Conservation (phyloP, 1,140 invertebrate genomes). For the Vanessa tameamea region DNA sequence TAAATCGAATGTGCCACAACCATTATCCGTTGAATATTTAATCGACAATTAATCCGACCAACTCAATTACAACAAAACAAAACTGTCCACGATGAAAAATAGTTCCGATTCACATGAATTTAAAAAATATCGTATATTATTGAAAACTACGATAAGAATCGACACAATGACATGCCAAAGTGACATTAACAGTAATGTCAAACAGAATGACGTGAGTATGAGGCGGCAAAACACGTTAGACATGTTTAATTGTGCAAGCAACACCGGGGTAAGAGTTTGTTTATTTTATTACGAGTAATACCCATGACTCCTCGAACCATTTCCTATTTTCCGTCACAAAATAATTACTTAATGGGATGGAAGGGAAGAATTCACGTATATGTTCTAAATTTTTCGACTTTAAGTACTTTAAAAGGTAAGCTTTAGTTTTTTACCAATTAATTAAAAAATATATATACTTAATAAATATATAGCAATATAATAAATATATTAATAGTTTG, state of each 20-base stretch:
- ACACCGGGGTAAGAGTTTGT: constrained; percentile 40
- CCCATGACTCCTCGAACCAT: constrained; percentile 12
- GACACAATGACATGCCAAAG: constrained; percentile 70
- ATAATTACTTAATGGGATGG: too few relatives aligned
- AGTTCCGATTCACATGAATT: constrained; percentile 57
- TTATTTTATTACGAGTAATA: constrained; percentile 35
- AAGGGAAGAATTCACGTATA: neutral
- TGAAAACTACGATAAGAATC: constrained; percentile 67
- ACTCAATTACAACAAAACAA: constrained; percentile 38
- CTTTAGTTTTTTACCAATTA: too few relatives aligned
- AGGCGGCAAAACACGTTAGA: constrained; percentile 65
- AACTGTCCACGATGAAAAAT: constrained; percentile 45
- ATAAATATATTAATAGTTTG: too few relatives aligned
- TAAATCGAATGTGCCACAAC: neutral
- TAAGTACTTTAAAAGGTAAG: too few relatives aligned
- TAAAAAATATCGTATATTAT: constrained; percentile 64
- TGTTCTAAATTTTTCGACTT: neutral
- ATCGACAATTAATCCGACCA: constrained; percentile 25
- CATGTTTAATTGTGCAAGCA: constrained; percentile 62
- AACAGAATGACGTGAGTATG: constrained; percentile 65
- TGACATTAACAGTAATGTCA: constrained; percentile 73
- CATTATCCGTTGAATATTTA: constrained; percentile 14
- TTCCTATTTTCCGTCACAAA: neutral
- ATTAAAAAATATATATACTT: too few relatives aligned
- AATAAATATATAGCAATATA: too few relatives aligned